These are phyloP conservation scores for Sinhomidia bicolor DNA, from an alignment of 2,888 invertebrate species.

Conservation along the genomic window DNA sequence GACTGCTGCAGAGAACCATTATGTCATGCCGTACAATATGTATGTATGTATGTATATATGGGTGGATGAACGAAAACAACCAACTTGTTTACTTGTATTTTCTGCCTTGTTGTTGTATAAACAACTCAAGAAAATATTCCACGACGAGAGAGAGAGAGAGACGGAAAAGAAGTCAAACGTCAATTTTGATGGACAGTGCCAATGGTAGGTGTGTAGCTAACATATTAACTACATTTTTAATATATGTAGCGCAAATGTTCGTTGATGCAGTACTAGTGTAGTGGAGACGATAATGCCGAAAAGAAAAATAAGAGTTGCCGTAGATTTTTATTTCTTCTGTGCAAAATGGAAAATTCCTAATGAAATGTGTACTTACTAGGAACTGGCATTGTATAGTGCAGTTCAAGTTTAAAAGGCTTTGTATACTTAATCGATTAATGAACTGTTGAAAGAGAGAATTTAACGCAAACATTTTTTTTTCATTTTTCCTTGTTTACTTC, in stretches of 20 bases:
- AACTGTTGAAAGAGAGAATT: background rate
- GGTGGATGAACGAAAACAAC: background rate
- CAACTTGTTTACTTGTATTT: constrained; percentile 21
- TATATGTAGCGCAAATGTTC: constrained; percentile 11
- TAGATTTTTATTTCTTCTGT: background rate
- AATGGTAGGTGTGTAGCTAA: background rate
- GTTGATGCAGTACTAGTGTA: background rate
- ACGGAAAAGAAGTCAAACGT: constrained; percentile 28
- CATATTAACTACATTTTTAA: constrained; percentile 26
- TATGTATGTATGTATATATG: constrained; percentile 7
- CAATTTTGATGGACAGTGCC: constrained; percentile 17
- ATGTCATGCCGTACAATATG: background rate
- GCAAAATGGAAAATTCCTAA: constrained; percentile 9
- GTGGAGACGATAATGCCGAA: background rate
- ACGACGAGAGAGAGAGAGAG: background rate
- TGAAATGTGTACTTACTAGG: background rate
- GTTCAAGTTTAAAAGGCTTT: no score
- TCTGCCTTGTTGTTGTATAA: background rate
- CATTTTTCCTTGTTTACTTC: background rate
- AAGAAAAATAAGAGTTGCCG: background rate
- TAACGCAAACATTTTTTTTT: background rate
- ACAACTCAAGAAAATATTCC: constrained; percentile 15
- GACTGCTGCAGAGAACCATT: constrained; percentile 15
- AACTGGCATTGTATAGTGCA: background rate
- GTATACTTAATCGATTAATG: background rate